Conservation (phyloP, 2,113 vertebrate species). For the Clarias gariepinus region DNA sequence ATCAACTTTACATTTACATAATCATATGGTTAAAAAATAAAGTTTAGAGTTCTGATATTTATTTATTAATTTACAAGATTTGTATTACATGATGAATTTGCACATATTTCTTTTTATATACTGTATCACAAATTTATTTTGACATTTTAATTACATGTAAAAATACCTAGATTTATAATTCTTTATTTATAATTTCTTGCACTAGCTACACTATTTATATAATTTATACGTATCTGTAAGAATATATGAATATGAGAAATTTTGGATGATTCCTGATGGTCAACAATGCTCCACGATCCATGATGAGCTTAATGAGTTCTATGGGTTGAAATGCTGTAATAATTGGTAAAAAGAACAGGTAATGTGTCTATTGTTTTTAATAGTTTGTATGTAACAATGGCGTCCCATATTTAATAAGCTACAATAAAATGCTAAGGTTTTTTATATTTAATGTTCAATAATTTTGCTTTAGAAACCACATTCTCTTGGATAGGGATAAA, state of each 20-base stretch:
- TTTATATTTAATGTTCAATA: not conserved
- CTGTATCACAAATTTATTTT: too few relatives aligned
- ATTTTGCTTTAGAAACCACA: not conserved
- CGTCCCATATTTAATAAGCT: not conserved
- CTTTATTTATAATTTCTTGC: not conserved
- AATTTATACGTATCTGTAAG: not conserved
- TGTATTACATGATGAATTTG: too few relatives aligned
- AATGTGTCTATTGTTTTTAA: not conserved
- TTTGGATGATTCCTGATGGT: not conserved
- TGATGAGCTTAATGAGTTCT: not conserved
- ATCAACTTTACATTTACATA: too few relatives aligned
- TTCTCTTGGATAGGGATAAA: not conserved
- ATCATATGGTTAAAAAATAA: too few relatives aligned
- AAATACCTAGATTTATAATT: too few relatives aligned
- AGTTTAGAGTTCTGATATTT: too few relatives aligned
- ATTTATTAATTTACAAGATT: too few relatives aligned
- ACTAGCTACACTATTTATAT: not conserved
- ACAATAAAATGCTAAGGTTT: not conserved
- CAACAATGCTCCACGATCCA: not conserved
- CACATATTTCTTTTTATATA: too few relatives aligned
- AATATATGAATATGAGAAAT: not conserved
- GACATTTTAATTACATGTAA: too few relatives aligned
- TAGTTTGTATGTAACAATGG: not conserved
- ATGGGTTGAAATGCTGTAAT: not conserved
- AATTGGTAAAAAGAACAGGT: too few relatives aligned